phyloP scores from a whole-genome alignment of 2,113 vertebrate species.

The Ranitomeya imitator region DNA sequence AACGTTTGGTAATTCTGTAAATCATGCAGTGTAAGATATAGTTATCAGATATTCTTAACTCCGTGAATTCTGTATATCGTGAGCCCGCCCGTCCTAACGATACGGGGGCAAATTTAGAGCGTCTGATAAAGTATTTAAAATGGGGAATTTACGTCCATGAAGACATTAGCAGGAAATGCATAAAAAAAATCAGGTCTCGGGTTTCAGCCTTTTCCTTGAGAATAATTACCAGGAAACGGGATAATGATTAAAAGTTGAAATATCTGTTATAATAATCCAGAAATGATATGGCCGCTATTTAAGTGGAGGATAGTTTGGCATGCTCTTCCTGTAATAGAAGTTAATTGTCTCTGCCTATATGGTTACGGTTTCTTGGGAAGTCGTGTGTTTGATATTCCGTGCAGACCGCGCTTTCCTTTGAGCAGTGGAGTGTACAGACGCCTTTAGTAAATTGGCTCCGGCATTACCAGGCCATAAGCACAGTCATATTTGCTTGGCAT shows the following conservation, averaged over 20 bases:
- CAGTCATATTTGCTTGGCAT: slow-evolving; percentile 59
- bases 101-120: neutral
- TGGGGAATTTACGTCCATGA: slow-evolving; percentile 1
- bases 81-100: neutral
- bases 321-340: slow-evolving; percentile 41
- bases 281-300: slow-evolving; percentile 46
- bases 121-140: slow-evolving; percentile 54
- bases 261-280: slow-evolving; percentile 55
- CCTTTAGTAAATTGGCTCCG: slow-evolving; percentile 56
- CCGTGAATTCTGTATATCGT: neutral
- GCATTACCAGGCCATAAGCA: slow-evolving; percentile 57
- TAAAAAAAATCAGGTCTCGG: slow-evolving; percentile 46
- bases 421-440: slow-evolving; percentile 56
- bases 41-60: neutral
- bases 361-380: slow-evolving; percentile 43
- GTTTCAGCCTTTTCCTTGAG: slow-evolving; percentile 44
- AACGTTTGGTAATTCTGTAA: neutral
- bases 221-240: slow-evolving; percentile 52
- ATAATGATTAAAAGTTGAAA: slow-evolving; percentile 51
- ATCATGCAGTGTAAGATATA: neutral
- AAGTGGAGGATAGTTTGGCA: slow-evolving; percentile 42
- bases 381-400: slow-evolving; percentile 53
- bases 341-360: slow-evolving; percentile 48
- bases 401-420: slow-evolving; percentile 56
- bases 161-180: slow-evolving; percentile 53